Conservation (phyloP, 2,888 invertebrate genomes). For the Frankliniella intonsa region DNA sequence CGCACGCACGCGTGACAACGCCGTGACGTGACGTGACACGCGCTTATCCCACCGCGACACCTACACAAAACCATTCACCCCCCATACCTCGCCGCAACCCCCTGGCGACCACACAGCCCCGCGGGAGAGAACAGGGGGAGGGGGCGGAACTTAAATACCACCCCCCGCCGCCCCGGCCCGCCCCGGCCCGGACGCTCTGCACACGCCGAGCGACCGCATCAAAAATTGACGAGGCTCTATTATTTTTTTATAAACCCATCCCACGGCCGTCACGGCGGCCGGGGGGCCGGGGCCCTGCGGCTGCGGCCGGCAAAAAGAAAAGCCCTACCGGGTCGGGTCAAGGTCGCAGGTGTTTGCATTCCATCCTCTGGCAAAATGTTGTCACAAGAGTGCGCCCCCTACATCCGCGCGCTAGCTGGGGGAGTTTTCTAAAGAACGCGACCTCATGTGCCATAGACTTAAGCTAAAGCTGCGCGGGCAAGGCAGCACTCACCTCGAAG, state of each 20-base stretch:
- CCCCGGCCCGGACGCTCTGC: background rate
- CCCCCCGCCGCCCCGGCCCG: background rate
- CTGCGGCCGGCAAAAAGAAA: background rate
- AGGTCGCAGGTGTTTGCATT: background rate
- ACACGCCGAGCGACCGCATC: background rate
- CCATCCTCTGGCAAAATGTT: constrained; percentile 17
- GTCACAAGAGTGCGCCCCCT: background rate
- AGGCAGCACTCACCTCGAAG: background rate
- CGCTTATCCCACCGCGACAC: too few relatives aligned
- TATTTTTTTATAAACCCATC: background rate
- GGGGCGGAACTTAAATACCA: background rate
- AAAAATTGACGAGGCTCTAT: background rate
- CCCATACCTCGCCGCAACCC: too few relatives aligned
- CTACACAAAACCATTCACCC: too few relatives aligned
- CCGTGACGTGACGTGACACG: too few relatives aligned
- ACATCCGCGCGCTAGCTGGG: background rate
- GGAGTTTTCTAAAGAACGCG: background rate
- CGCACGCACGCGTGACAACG: too few relatives aligned
- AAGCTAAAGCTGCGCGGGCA: background rate
- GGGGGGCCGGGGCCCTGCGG: background rate
- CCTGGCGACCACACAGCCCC: too few relatives aligned
- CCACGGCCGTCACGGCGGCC: background rate
- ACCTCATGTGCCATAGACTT: background rate
- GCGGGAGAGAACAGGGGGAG: background rate
- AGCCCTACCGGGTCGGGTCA: background rate